phyloP scores from a whole-genome alignment of 2,888 invertebrate species.

The Drosophila kokeensis region DNA sequence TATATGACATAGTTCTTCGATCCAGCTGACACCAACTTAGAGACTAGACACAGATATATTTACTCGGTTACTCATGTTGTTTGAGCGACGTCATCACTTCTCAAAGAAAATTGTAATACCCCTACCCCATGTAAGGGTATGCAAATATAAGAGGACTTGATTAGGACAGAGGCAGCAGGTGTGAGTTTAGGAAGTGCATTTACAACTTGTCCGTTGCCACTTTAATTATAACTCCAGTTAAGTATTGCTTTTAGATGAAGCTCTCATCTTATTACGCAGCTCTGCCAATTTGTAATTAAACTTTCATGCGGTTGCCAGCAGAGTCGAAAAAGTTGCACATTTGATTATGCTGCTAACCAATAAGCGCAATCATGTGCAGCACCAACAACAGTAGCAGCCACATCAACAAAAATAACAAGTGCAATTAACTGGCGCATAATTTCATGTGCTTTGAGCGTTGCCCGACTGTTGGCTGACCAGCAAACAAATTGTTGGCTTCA shows the following conservation, averaged over 20 bases:
- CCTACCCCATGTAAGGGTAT: neutral
- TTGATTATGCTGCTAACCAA: constrained; percentile 77
- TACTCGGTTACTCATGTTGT: neutral
- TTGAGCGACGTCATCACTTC: neutral
- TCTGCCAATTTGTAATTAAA: constrained; percentile 64
- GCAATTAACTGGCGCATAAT: constrained; percentile 73
- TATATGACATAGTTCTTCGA: neutral
- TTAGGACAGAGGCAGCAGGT: constrained; percentile 44
- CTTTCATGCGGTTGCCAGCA: constrained; percentile 56
- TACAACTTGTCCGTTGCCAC: constrained; percentile 48
- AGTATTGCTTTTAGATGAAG: constrained; percentile 45
- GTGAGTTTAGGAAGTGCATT: constrained; percentile 27
- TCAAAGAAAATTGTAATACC: too few relatives aligned
- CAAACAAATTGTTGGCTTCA: constrained; percentile 80
- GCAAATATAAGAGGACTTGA: constrained; percentile 47
- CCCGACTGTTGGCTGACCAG: constrained; percentile 63
- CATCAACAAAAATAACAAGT: constrained; percentile 52
- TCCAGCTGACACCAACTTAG: neutral
- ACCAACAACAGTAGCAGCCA: constrained; percentile 37
- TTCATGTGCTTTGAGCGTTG: constrained; percentile 38
- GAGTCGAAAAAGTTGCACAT: constrained; percentile 67
- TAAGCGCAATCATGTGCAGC: constrained; percentile 65
- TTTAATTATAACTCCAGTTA: constrained; percentile 70
- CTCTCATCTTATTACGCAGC: constrained; percentile 26
- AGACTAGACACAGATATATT: neutral